Evolutionary conservation across 2,797 vertebrate species (phyloP), one percentile per base, ranked within the genome.

Genomic region (Basileuterus tristriatus): DNA sequence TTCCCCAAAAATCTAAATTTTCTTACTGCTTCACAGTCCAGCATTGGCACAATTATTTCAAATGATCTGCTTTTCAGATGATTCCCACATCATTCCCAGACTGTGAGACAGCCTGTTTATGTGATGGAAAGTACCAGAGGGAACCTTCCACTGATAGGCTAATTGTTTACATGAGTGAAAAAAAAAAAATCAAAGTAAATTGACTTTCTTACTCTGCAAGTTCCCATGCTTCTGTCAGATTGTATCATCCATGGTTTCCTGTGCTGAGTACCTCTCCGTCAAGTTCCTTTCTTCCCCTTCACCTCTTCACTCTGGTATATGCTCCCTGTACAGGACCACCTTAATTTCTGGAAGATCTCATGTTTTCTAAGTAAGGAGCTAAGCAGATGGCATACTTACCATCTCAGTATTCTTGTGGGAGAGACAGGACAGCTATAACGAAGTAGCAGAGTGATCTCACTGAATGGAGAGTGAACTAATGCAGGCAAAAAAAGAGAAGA

Each of bases 21-120:
- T 90, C 84, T 94, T 91, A 90, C 46, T 96, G 87, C 52, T 94
- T 93, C 91, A 76, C 79, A 88, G 39, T 94, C 50, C 77, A 90
- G 79, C 36, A 20, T 55, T 97, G 96, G 94, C 94, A 94, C 76
- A 93, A 93, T 88, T 88, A 72, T 93, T 95, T 78, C 62, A 96
- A 94, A 93, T 93, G 69, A 92, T 95, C 94, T 96, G 58, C 91
- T 95, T 95, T 94, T 95, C 92, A 97, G 70, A 97, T 95, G 89
- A 94, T 96, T 97, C 87, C 87, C 83, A 94, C 85, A 96, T 95
- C 92, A 97, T 97, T 96, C 96, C 95, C 87, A 97, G 96, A 97
- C 95, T 96, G 94, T 97, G 96, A 97, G 94, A 81, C 91, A 97
- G 72, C 87, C 79, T 93, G 94, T 96, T 93, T 96, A 89, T 86